phyloP scores from a whole-genome alignment of 2,113 vertebrate genomes.

The Myiagra hebetior region DNA sequence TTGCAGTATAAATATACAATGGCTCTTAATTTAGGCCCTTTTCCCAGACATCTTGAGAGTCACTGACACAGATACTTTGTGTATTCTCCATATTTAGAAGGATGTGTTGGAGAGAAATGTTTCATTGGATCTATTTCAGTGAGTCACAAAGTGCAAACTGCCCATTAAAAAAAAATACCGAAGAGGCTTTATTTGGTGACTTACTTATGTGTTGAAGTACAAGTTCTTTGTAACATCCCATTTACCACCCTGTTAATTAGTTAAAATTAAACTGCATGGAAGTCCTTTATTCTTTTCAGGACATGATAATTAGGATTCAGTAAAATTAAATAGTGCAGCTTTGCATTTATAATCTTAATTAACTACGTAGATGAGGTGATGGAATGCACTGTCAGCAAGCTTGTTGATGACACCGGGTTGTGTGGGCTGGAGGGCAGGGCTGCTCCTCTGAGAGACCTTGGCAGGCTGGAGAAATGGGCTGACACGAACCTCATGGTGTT shows the following conservation, averaged over 20 bases:
- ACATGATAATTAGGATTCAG: not conserved
- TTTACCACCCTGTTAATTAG: slow-evolving; percentile 29
- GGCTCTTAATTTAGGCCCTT: not conserved
- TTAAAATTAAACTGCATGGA: not conserved
- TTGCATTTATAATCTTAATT: slow-evolving; percentile 1
- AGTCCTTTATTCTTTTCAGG: not conserved
- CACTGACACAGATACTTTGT: not conserved
- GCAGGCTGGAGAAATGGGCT: not conserved
- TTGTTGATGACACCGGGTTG: not conserved
- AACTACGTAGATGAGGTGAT: not conserved
- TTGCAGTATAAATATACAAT: not conserved
- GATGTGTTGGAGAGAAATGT: not conserved
- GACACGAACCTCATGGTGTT: not conserved
- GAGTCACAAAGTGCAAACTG: not conserved
- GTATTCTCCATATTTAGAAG: slow-evolving; percentile 1
- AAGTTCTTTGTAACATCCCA: not conserved
- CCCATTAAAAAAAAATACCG: not conserved
- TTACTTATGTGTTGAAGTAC: not conserved
- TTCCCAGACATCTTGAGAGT: not conserved
- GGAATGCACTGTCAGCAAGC: not conserved
- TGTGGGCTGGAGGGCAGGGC: not conserved
- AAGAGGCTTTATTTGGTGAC: not conserved
- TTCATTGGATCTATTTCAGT: not conserved
- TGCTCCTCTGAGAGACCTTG: not conserved
- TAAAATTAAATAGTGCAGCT: not conserved